phyloP scores from a whole-genome alignment of 37 sponge, comb jelly and placozoan genomes.

The Agelas oroides region DNA sequence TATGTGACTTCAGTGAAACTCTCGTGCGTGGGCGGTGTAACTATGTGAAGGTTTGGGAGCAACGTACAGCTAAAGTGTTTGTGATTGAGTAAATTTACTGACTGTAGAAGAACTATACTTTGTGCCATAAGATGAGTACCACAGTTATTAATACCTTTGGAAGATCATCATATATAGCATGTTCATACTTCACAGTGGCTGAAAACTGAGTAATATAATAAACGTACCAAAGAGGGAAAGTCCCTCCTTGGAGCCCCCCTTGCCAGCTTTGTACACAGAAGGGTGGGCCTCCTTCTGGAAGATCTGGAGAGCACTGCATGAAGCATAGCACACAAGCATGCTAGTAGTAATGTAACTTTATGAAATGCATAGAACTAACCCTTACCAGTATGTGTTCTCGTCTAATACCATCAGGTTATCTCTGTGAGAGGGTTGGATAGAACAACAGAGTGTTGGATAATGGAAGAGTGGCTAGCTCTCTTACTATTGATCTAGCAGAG shows the following conservation, averaged over 20 bases:
- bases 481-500: too few species aligned
- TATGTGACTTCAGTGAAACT: too few species aligned
- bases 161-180: not conserved
- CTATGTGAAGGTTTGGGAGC: too few species aligned
- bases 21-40: too few species aligned
- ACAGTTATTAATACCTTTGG: not conserved
- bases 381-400: conserved; percentile 73
- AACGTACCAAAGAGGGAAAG: conserved; percentile 91
- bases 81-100: too few species aligned
- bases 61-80: too few species aligned
- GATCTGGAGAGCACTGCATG: conserved; percentile 86
- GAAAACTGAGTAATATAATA: too few species aligned
- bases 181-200: not conserved
- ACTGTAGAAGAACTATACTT: too few species aligned
- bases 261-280: conserved; percentile 86
- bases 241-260: conserved; percentile 85
- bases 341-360: not conserved
- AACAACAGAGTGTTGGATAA: not conserved
- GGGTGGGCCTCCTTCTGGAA: conserved; percentile 95
- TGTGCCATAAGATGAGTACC: not conserved
- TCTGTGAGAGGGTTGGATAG: conserved; percentile 18
- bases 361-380: not conserved
- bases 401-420: conserved; percentile 75
- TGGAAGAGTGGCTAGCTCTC: not conserved
- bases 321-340: not conserved